Evolutionary conservation across 2,888 invertebrate species (phyloP).

Genomic region (Clepsis dumicolana): DNA sequence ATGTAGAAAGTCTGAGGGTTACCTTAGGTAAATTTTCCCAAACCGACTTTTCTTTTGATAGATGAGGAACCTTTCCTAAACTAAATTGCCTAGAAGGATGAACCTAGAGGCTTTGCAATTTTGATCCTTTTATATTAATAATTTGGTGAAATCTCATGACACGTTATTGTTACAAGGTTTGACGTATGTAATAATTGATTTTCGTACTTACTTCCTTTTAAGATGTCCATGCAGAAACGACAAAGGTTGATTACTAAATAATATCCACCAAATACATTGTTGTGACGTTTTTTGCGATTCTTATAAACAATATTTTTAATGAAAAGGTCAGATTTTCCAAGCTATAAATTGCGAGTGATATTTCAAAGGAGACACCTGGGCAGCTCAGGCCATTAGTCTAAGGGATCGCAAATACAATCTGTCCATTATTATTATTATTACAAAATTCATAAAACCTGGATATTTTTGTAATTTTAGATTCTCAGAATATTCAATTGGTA

Average conservation of each 20-base stretch:
- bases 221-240: background rate
- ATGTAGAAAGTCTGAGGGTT: conserved; percentile 1
- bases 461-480: too few species aligned
- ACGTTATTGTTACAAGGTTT: background rate
- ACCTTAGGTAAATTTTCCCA: conserved; percentile 5
- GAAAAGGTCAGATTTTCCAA: conserved; percentile 10
- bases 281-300: too few species aligned
- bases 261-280: too few species aligned
- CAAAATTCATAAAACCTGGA: too few species aligned
- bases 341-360: conserved; percentile 33
- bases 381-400: conserved; percentile 34
- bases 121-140: too few species aligned
- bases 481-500: too few species aligned
- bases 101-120: conserved; percentile 8
- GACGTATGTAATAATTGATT: too few species aligned
- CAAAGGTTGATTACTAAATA: background rate
- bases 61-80: conserved; percentile 11
- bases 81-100: conserved; percentile 24
- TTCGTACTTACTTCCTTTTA: background rate
- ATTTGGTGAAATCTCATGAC: background rate
- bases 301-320: too few species aligned
- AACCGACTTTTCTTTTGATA: conserved; percentile 17
- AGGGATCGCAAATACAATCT: conserved; percentile 40
- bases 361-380: conserved; percentile 39
- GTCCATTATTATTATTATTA: too few species aligned